A percentile compares a stretch with the other conserved stretches of the same genome.
These are phyloP conservation scores for Oligia latruncula DNA, from an alignment of 2,888 invertebrate species.

Conservation along the genomic window DNA sequence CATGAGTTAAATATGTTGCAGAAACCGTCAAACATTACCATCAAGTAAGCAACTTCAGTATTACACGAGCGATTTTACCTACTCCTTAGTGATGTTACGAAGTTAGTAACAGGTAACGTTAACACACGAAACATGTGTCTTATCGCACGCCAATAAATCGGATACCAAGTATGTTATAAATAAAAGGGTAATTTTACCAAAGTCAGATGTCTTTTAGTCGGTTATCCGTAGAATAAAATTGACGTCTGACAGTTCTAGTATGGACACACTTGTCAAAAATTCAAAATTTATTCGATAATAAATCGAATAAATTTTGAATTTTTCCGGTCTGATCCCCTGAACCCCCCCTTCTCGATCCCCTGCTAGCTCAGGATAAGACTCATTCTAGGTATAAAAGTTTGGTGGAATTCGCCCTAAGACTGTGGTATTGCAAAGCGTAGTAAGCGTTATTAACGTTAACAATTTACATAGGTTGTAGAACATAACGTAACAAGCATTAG, in stretches of 20 bases:
- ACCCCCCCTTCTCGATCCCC: no score
- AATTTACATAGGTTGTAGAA: conserved; percentile 6
- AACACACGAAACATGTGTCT: conserved; percentile 7
- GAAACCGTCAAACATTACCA: not conserved
- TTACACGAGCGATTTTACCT: not conserved
- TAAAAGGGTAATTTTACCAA: not conserved
- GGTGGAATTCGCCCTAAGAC: not conserved
- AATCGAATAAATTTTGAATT: no score
- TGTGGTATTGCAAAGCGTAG: not conserved
- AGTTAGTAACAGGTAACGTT: conserved; percentile 17
- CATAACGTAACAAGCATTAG: not conserved
- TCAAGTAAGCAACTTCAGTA: not conserved
- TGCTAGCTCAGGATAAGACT: no score
- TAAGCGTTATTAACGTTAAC: not conserved
- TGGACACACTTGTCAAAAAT: no score
- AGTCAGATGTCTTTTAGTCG: no score
- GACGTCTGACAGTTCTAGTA: no score
- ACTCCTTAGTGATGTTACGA: not conserved
- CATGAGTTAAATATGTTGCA: not conserved
- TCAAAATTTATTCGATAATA: no score
- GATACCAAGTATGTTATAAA: not conserved
- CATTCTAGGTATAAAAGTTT: no score
- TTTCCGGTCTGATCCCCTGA: no score
- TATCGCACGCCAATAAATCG: conserved; percentile 6
- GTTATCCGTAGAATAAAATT: no score